Conservation (phyloP, 2,888 invertebrate genomes). For the Acanthacorydalis orientalis region DNA sequence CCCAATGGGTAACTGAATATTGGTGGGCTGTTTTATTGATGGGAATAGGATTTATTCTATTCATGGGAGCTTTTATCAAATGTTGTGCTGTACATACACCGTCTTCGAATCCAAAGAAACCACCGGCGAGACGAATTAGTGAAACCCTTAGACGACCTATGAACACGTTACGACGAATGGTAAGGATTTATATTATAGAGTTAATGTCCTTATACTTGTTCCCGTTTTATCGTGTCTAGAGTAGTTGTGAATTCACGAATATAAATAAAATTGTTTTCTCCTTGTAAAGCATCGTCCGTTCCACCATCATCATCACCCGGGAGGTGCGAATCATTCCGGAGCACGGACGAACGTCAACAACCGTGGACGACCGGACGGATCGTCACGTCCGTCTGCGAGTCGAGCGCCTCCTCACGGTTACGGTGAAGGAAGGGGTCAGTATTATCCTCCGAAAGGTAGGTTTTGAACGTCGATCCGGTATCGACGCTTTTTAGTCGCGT, state of each 20-base stretch:
- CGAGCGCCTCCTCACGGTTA: conserved; percentile 49
- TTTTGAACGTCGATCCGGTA: background rate
- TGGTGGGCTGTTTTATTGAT: conserved; percentile 94
- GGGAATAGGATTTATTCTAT: conserved; percentile 78
- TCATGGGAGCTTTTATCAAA: conserved; percentile 97
- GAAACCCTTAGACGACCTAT: conserved; percentile 83
- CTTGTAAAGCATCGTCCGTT: conserved; percentile 19
- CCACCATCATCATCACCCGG: conserved; percentile 21
- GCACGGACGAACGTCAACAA: conserved; percentile 19
- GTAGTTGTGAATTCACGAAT: background rate
- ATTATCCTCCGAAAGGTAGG: conserved; percentile 53
- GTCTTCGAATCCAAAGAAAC: conserved; percentile 93
- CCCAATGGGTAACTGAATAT: conserved; percentile 86
- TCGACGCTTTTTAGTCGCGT: background rate
- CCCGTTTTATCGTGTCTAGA: background rate
- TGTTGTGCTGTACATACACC: conserved; percentile 99
- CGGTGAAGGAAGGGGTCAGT: conserved; percentile 54
- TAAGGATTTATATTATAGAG: conserved; percentile 19
- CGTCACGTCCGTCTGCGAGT: conserved; percentile 25
- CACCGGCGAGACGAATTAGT: conserved; percentile 83
- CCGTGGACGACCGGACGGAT: conserved; percentile 19
- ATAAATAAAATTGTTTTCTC: background rate
- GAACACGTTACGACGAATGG: conserved; percentile 81
- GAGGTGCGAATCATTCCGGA: conserved; percentile 20
- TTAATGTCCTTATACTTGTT: background rate